Percentiles rank a stretch among this genome's conserved stretches.
These are phyloP conservation scores for Meganola albula DNA, from an alignment of 2,888 invertebrate species.

Conservation along the genomic window DNA sequence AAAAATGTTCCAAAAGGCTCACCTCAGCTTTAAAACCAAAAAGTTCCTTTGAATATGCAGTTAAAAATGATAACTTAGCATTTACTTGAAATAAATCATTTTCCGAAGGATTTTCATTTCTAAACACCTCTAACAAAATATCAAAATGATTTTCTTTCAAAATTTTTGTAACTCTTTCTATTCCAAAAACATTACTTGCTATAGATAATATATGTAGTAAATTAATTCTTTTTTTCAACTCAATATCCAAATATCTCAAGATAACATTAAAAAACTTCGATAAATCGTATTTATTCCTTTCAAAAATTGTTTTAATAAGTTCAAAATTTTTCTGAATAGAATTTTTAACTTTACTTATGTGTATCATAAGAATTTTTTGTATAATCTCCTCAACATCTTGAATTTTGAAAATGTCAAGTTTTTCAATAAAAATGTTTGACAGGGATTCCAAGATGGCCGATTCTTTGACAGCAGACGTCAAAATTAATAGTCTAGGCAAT, in stretches of 20 bases:
- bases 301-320: not conserved
- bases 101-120: not conserved
- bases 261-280: not conserved
- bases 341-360: not conserved
- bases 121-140: not conserved
- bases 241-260: not conserved
- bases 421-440: slow-evolving; percentile 34
- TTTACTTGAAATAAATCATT: slow-evolving; percentile 18
- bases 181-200: slow-evolving; percentile 1
- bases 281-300: not conserved
- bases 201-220: slow-evolving; percentile 7
- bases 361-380: too few relatives aligned
- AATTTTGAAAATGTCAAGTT: slow-evolving; percentile 41
- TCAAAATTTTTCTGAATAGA: not conserved
- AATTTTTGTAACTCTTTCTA: not conserved
- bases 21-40: slow-evolving; percentile 37
- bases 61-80: slow-evolving; percentile 33
- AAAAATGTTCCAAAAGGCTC: slow-evolving; percentile 10
- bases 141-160: not conserved
- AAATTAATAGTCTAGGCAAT: slow-evolving; percentile 33
- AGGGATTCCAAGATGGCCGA: slow-evolving; percentile 32
- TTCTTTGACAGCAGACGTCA: slow-evolving; percentile 26
- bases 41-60: slow-evolving; percentile 30
- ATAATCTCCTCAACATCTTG: too few relatives aligned
- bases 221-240: not conserved